These are phyloP conservation scores for Bolinopsis microptera DNA, from an alignment of 37 sponge, comb jelly and placozoan genomes.

Conservation along the genomic window DNA sequence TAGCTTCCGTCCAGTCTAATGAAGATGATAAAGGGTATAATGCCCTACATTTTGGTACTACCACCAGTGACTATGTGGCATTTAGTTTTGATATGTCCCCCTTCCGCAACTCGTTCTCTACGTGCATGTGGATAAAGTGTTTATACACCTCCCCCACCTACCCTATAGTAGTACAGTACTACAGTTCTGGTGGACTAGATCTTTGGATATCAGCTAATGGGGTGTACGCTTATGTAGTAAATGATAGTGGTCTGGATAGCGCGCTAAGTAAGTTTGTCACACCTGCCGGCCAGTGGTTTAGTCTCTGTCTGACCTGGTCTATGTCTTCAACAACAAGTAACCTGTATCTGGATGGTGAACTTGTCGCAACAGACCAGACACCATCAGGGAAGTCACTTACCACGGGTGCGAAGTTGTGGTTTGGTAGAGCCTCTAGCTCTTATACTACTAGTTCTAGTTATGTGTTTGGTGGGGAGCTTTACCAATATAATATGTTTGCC, in stretches of 20 bases:
- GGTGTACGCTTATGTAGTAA: background rate
- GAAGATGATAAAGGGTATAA: too few relatives aligned
- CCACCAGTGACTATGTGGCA: background rate
- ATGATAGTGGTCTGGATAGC: background rate
- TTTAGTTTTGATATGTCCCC: background rate
- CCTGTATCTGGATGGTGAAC: background rate
- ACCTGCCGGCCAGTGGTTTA: background rate
- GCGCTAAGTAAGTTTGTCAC: background rate
- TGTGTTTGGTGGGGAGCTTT: background rate
- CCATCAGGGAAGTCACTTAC: background rate
- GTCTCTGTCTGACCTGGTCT: background rate
- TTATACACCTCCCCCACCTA: background rate
- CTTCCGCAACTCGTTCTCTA: background rate
- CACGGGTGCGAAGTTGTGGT: background rate
- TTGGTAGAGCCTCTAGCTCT: background rate
- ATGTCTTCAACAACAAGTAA: background rate
- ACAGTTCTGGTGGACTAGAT: background rate
- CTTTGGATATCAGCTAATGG: background rate
- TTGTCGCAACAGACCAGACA: background rate
- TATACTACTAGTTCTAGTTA: background rate
- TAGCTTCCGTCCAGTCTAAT: background rate
- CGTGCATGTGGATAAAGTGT: background rate
- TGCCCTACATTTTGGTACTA: background rate
- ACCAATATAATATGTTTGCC: background rate
- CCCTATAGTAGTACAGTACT: background rate